Conservation (phyloP, 1,140 invertebrate genomes). For the Tetramorium simillimum region DNA sequence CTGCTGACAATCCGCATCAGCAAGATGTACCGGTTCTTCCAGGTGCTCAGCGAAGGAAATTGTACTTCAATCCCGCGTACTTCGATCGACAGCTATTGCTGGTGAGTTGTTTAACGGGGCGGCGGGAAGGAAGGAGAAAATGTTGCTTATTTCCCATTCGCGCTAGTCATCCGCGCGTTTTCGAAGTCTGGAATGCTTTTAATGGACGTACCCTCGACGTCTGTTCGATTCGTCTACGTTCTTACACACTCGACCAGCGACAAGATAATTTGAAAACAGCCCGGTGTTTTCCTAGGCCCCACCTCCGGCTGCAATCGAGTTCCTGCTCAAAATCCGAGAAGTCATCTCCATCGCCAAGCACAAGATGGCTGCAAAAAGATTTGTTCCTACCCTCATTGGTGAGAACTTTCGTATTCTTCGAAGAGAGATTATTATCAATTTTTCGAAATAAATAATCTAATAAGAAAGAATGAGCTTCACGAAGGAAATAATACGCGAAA, state of each 20-base stretch:
- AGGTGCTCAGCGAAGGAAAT: slow-evolving; percentile 89
- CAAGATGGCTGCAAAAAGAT: slow-evolving; percentile 93
- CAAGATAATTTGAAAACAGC: slow-evolving; percentile 69
- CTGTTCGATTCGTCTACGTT: slow-evolving; percentile 22
- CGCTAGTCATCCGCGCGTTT: slow-evolving; percentile 45
- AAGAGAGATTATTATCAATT: neutral
- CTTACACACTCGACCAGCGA: slow-evolving; percentile 26
- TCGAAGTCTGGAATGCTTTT: slow-evolving; percentile 35
- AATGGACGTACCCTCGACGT: slow-evolving; percentile 30
- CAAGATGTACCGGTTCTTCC: slow-evolving; percentile 80
- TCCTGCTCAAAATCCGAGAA: slow-evolving; percentile 94
- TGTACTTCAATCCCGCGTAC: slow-evolving; percentile 95
- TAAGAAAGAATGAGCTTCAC: neutral
- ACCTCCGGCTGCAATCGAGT: slow-evolving; percentile 94
- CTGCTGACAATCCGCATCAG: slow-evolving; percentile 88
- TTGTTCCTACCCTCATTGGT: slow-evolving; percentile 90
- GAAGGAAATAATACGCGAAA: neutral
- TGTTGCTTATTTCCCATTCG: slow-evolving; percentile 24
- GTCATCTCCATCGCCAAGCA: slow-evolving; percentile 95
- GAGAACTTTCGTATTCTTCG: slow-evolving; percentile 12
- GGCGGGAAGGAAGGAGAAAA: neutral
- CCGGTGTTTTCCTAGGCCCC: slow-evolving; percentile 88
- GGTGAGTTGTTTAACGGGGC: slow-evolving; percentile 85
- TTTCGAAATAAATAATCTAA: neutral
- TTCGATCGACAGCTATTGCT: slow-evolving; percentile 93